Evolutionary conservation across 2,888 invertebrate species (phyloP).

Genomic region (Lepas anatifera): DNA sequence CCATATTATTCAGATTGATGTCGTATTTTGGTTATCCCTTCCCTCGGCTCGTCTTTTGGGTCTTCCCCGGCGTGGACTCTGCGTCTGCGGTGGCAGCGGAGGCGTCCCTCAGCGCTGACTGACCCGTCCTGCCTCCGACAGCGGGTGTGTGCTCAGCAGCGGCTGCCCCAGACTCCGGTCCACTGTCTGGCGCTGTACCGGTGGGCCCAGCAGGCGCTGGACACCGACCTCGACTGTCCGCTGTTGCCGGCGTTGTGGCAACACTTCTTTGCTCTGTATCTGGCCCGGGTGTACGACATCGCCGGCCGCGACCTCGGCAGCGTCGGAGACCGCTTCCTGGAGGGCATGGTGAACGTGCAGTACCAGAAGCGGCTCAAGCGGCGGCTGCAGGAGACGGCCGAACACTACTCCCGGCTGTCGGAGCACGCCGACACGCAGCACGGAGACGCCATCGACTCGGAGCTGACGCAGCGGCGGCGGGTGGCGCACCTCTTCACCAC

Average conservation of each 20-base stretch:
- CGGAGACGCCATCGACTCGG: constrained; percentile 20
- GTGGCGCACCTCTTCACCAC: constrained; percentile 42
- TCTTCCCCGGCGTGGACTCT: too few relatives aligned
- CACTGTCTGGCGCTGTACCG: constrained; percentile 50
- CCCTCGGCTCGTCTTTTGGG: too few relatives aligned
- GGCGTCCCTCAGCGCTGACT: too few relatives aligned
- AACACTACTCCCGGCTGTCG: constrained; percentile 25
- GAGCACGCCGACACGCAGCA: constrained; percentile 12
- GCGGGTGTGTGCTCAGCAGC: constrained; percentile 42
- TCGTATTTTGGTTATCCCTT: too few relatives aligned
- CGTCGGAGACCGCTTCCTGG: background rate
- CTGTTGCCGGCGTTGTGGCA: constrained; percentile 59
- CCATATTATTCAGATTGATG: too few relatives aligned
- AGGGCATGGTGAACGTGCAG: constrained; percentile 50
- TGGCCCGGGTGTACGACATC: constrained; percentile 40
- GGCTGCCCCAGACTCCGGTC: constrained; percentile 60
- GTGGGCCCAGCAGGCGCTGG: constrained; percentile 59
- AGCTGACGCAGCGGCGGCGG: background rate
- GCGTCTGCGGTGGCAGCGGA: too few relatives aligned
- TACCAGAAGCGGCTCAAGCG: constrained; percentile 56
- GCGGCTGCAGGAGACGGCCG: constrained; percentile 49
- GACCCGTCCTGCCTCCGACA: background rate
- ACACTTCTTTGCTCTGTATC: constrained; percentile 57
- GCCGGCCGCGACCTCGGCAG: constrained; percentile 3
- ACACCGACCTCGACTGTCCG: constrained; percentile 53